These are phyloP conservation scores for Drosophila mojavensis DNA, from an alignment of 1,140 invertebrate species.

Conservation along the genomic window DNA sequence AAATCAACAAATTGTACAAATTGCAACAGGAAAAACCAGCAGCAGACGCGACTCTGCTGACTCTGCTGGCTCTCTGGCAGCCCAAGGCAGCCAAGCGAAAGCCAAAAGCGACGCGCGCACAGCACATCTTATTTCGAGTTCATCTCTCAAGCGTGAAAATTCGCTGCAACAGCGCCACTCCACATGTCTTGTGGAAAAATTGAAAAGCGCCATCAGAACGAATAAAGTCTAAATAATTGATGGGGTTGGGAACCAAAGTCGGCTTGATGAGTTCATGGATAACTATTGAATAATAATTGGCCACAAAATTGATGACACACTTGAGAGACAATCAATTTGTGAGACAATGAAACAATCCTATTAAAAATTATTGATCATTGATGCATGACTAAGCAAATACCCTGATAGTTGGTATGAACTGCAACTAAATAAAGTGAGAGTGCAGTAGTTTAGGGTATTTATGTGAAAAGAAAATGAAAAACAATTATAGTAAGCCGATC, in stretches of 20 bases:
- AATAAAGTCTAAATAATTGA: slow-evolving; percentile 35
- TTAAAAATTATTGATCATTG: background rate
- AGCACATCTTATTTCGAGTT: slow-evolving; percentile 56
- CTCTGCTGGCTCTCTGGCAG: background rate
- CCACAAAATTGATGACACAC: slow-evolving; percentile 28
- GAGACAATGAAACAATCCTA: slow-evolving; percentile 3
- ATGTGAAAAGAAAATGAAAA: no score
- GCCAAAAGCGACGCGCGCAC: slow-evolving; percentile 41
- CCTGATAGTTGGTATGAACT: background rate
- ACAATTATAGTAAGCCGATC: no score
- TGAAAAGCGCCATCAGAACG: slow-evolving; percentile 23
- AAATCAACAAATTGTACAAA: slow-evolving; percentile 76
- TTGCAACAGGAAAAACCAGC: slow-evolving; percentile 70
- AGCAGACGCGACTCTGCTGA: slow-evolving; percentile 14
- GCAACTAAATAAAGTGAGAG: no score
- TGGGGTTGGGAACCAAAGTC: slow-evolving; percentile 3
- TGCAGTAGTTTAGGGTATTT: no score
- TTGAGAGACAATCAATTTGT: slow-evolving; percentile 9
- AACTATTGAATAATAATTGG: slow-evolving; percentile 14
- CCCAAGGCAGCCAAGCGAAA: slow-evolving; percentile 49
- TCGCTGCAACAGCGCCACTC: slow-evolving; percentile 6
- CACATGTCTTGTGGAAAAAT: slow-evolving; percentile 14
- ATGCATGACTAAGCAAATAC: background rate
- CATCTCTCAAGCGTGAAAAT: slow-evolving; percentile 67
- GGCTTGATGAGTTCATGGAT: slow-evolving; percentile 32